These are phyloP conservation scores for Heterodera schachtii DNA, from an alignment of 1,140 invertebrate genomes.

Conservation along the genomic window DNA sequence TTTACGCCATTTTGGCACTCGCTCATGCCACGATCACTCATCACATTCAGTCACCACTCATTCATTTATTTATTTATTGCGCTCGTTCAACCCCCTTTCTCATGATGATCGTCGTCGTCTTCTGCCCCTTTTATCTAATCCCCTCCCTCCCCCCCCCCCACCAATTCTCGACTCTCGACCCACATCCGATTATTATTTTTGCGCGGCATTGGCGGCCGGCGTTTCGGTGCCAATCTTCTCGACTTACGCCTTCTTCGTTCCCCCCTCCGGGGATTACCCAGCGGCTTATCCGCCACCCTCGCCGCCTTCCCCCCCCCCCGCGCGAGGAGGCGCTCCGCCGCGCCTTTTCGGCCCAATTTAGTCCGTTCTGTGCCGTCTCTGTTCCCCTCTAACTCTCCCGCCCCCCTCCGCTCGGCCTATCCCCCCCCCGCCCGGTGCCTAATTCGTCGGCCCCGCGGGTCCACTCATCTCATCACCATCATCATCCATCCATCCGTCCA, in stretches of 20 bases:
- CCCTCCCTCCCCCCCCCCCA: not conserved
- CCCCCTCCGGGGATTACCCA: not conserved
- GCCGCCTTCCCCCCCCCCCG: not conserved
- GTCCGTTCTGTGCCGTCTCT: too few relatives aligned
- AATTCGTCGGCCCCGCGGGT: slow-evolving; percentile 4
- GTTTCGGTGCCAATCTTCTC: slow-evolving; percentile 8
- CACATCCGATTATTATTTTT: slow-evolving; percentile 20
- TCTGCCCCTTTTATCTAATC: not conserved
- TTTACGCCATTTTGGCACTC: not conserved
- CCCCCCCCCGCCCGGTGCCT: not conserved
- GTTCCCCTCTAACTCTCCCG: too few relatives aligned
- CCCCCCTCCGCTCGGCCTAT: not conserved
- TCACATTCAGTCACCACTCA: too few relatives aligned
- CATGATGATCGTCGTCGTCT: not conserved
- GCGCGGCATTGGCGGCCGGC: not conserved
- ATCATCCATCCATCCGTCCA: too few relatives aligned
- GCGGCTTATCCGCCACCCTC: not conserved
- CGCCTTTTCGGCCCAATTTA: slow-evolving; percentile 8
- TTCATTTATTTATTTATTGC: too few relatives aligned
- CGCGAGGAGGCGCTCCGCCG: not conserved
- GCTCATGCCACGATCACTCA: not conserved
- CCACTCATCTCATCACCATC: not conserved
- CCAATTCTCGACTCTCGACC: not conserved
- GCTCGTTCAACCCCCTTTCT: not conserved
- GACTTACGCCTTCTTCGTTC: not conserved